Conservation (phyloP, 2,113 vertebrate genomes). For the Hippocampus abdominalis region DNA sequence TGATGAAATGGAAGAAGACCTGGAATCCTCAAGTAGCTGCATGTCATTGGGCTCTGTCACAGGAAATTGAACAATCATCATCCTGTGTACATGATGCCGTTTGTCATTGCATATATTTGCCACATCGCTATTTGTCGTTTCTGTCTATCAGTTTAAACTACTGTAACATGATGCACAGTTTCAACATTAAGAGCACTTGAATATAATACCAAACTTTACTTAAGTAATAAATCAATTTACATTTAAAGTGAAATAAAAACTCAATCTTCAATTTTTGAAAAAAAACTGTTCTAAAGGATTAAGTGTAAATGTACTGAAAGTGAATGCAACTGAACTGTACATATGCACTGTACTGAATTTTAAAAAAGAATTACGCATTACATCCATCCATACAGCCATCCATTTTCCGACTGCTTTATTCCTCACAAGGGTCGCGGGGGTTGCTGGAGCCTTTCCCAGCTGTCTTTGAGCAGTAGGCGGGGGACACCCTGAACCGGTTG, state of each 20-base stretch:
- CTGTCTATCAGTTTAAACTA: not conserved
- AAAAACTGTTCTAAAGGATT: not conserved
- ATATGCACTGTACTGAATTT: not conserved
- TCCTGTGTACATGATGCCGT: not conserved
- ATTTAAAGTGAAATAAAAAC: not conserved
- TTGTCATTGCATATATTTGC: not conserved
- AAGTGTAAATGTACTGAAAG: not conserved
- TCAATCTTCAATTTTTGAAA: not conserved
- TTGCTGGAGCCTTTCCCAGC: too few relatives aligned
- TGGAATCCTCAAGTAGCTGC: not conserved
- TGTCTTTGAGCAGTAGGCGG: too few relatives aligned
- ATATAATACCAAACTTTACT: not conserved
- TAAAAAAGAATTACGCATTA: not conserved
- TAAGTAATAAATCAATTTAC: not conserved
- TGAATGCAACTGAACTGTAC: not conserved
- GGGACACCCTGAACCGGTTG: too few relatives aligned
- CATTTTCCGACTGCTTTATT: too few relatives aligned
- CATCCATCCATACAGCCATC: too few relatives aligned
- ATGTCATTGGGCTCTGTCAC: not conserved
- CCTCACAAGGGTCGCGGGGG: too few relatives aligned
- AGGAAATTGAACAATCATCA: not conserved
- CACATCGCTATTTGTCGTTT: not conserved
- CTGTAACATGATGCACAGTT: not conserved
- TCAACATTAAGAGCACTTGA: not conserved
- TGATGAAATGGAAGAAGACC: not conserved